phyloP scores from a whole-genome alignment of 1,140 invertebrate species.

The Forficula auricularia region DNA sequence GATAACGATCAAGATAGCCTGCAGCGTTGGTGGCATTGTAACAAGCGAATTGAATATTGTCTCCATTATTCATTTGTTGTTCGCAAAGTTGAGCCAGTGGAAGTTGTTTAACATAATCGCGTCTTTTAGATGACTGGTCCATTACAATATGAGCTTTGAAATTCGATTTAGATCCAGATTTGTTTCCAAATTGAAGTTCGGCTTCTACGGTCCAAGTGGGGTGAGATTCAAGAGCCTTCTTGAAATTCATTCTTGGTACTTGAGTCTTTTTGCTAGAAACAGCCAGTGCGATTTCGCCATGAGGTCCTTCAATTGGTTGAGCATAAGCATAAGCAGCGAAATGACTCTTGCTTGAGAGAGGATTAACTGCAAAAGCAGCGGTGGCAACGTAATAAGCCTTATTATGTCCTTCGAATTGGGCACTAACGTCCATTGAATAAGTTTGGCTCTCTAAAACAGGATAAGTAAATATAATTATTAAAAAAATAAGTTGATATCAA shows the following conservation, averaged over 20 bases:
- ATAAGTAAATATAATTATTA: background rate
- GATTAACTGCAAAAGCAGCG: slow-evolving; percentile 23
- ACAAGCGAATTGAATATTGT: slow-evolving; percentile 33
- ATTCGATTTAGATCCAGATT: slow-evolving; percentile 11
- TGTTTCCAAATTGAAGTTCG: slow-evolving; percentile 29
- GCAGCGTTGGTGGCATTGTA: slow-evolving; percentile 29
- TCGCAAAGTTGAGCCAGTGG: slow-evolving; percentile 27
- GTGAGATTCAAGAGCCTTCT: slow-evolving; percentile 30
- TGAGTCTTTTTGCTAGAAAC: slow-evolving; percentile 21
- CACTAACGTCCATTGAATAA: slow-evolving; percentile 28
- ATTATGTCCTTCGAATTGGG: slow-evolving; percentile 29
- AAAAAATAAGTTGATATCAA: background rate
- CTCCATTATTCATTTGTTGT: slow-evolving; percentile 30
- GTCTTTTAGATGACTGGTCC: background rate
- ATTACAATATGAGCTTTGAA: background rate
- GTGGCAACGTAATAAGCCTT: slow-evolving; percentile 29
- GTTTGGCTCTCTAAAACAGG: slow-evolving; percentile 19
- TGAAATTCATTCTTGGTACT: slow-evolving; percentile 29
- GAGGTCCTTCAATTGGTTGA: background rate
- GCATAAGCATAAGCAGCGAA: background rate
- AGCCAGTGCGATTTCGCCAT: slow-evolving; percentile 9
- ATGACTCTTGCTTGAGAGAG: background rate
- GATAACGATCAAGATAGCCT: slow-evolving; percentile 29
- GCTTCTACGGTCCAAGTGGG: slow-evolving; percentile 27
- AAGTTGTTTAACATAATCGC: slow-evolving; percentile 1